Evolutionary conservation across 2,113 vertebrate species (phyloP).

Genomic region (Psittacara wagleri): DNA sequence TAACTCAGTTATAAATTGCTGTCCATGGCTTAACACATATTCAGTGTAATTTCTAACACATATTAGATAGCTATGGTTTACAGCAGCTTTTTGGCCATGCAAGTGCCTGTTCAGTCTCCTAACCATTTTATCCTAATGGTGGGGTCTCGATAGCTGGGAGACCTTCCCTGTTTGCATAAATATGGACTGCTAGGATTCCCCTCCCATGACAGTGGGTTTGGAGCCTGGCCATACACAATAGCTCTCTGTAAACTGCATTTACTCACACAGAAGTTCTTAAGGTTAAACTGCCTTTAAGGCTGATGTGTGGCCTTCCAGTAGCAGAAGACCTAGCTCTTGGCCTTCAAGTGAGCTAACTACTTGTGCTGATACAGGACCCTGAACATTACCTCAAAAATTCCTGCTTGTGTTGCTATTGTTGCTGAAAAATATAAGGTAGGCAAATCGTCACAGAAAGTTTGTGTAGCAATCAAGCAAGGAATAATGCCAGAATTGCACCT

Average conservation of each 20-base stretch:
- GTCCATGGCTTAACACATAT: background rate
- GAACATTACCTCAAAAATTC: background rate
- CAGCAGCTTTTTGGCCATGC: background rate
- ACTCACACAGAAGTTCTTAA: background rate
- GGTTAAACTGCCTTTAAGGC: background rate
- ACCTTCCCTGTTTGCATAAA: background rate
- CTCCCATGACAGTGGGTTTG: background rate
- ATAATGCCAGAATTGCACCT: background rate
- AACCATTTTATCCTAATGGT: background rate
- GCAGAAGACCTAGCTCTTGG: background rate
- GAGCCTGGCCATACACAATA: background rate
- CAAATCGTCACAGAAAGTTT: background rate
- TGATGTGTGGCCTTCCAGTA: background rate
- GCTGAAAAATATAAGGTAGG: background rate
- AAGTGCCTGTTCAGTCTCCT: background rate
- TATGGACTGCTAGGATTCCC: rapidly evolving
- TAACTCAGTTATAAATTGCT: background rate
- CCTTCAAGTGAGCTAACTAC: background rate
- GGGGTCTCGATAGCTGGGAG: rapidly evolving
- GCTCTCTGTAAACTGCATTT: background rate
- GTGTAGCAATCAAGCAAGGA: background rate
- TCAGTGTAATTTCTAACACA: background rate
- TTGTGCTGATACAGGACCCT: background rate
- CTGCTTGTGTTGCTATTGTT: background rate
- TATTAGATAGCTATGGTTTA: background rate